Evolutionary conservation across 2,888 invertebrate genomes (phyloP), one percentile per base, ranked within the genome.

Genomic region (Orchestes rusci): DNA sequence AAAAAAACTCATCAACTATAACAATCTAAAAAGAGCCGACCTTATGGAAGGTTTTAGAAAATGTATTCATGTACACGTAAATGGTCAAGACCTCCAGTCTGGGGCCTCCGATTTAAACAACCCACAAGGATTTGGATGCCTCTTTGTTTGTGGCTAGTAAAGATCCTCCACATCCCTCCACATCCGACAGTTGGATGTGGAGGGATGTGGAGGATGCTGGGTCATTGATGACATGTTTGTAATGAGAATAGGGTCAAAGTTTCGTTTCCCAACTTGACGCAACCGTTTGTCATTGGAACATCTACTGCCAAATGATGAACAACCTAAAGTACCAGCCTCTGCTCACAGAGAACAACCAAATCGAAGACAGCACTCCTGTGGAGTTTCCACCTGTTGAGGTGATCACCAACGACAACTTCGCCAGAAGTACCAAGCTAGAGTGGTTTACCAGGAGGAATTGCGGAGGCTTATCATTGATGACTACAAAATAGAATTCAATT

Each of bases 1-100:
- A 54, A 53, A n/a, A 29, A 58, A 59, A 49, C 56, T 56, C 40
- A 32, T 48, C 5, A n/a, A n/a, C n/a, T n/a, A n/a, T n/a, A n/a
- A n/a, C n/a, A n/a, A n/a, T n/a, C n/a, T n/a, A n/a, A n/a, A n/a
- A n/a, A n/a, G n/a, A 56, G 45, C 54, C 52, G 8, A 60, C 62
- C 23, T 43, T 64, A 12, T 67, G 67, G 67, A 67, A 65, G 56
- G 55, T 65, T n/a, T 62, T 64, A 45, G 55, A 63, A 54, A 64
- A 66, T 66, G 56, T 58, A 55, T 55, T 62, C 46, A 54, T 65
- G 39, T 63, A 56, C 38, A 65, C 66, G 3, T 63, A 57, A 41
- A 56, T 53, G 8, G 42, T 58, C 3, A 59, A 61, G 43, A 56
- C 55, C n/a, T 60, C 61, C 2, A 53, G 61, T 39, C 43, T 67